Base-by-base conservation (phyloP, 2,113 vertebrate species). In the Salvelinus sp. region DNA sequence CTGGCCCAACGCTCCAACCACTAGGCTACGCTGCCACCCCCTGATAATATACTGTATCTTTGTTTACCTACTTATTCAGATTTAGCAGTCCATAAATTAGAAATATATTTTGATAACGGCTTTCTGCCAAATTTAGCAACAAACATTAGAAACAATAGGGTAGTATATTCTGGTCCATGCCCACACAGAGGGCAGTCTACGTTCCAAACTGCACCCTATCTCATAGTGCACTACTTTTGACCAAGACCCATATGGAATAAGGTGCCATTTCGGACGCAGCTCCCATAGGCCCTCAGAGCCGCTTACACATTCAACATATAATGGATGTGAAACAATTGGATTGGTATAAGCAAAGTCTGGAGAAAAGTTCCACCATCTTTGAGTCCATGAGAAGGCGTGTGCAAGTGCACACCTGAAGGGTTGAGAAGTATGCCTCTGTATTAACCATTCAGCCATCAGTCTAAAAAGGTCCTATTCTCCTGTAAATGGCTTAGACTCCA, bases 401-500 rank as follows among this genome's bases (percentile, higher is more conserved):
- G 70, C 28, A 30, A 5, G 4, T 33, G 33, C 33, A 33, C 13
- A 50, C 22, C 30, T 14, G 20, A n/a, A n/a, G 20, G 57, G 20
- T 7, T 4, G 9, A 22, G 58, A 33, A 68, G 65, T 73, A 79
- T 72, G 66, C 72, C 77, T 48, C 25, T 28, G 22, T 54, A 16
- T 4, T 54, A 54, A 54, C 57, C 5, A 1, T 60, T 60, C 64
- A 16, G 44, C 6, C 25, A 25, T 1, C 25, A 25, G 25, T 25
- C 74, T 69, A 66, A 50, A 74, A 47, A 47, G 2, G 44, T 47
- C 44, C 44, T 50, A 3, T 28, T 75, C 89, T 88, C 87, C 72
- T 82, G 74, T 75, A 62, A 87, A 93, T 93, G 92, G 92, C 92
- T 93, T 92, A 83, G 83, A 89, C 88, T 92, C 90, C 91, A 90